phyloP scores from a whole-genome alignment of 2,113 vertebrate species.

The Triplophysa tibetana region DNA sequence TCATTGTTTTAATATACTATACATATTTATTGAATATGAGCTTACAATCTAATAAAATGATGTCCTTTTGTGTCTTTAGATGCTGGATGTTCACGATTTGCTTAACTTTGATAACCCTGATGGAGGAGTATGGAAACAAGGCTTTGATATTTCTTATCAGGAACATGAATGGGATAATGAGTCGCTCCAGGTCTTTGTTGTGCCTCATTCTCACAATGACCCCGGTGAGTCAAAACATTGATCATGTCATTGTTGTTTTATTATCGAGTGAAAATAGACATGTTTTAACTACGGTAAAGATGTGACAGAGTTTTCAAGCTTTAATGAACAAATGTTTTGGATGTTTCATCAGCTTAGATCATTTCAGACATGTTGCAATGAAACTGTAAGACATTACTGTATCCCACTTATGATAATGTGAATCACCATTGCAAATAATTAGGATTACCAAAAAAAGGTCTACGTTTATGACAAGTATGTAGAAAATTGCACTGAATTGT shows the following conservation, averaged over 20 bases:
- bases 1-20: too few species aligned
- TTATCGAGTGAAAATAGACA: background rate
- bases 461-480: too few species aligned
- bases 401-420: too few species aligned
- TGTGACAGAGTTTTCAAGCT: background rate
- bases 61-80: conserved; percentile 70
- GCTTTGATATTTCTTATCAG: conserved; percentile 86
- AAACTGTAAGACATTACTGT: too few species aligned
- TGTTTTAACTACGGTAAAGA: background rate
- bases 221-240: conserved; percentile 76
- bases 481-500: too few species aligned
- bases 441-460: too few species aligned
- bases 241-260: background rate
- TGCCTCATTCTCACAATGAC: conserved; percentile 95
- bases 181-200: conserved; percentile 86
- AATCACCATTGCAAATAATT: too few species aligned
- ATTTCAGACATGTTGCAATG: too few species aligned
- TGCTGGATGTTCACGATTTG: conserved; percentile 87
- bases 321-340: too few species aligned
- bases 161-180: conserved; percentile 83
- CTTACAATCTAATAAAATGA: background rate
- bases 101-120: conserved; percentile 90
- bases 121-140: conserved; percentile 94
- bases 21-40: too few species aligned
- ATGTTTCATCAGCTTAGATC: too few species aligned